Percentiles rank a stretch among this genome's conserved stretches.
phyloP scores from a whole-genome alignment of 2,888 invertebrate genomes.

The Hirtodrosophila confusa region DNA sequence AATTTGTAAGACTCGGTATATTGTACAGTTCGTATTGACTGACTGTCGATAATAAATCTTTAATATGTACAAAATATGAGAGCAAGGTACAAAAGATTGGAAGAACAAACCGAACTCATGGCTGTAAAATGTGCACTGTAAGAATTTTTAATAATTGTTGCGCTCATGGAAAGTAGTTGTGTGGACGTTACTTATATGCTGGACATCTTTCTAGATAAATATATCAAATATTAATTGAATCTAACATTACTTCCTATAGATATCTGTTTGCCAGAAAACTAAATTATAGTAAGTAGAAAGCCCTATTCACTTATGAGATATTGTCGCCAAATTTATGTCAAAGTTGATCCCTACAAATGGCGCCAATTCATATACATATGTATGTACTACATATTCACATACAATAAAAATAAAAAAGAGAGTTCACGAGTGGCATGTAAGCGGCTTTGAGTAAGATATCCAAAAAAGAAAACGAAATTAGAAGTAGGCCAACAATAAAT shows the following conservation, averaged over 20 bases:
- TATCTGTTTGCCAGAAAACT: constrained; percentile 4
- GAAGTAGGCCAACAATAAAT: too few relatives aligned
- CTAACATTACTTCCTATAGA: constrained; percentile 5
- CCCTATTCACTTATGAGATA: constrained; percentile 22
- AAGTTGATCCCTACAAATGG: constrained; percentile 32
- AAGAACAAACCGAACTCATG: constrained; percentile 51
- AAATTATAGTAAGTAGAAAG: not conserved
- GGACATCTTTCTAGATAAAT: constrained; percentile 13
- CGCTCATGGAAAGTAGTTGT: constrained; percentile 13
- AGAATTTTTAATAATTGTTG: constrained; percentile 9
- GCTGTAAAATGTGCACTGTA: constrained; percentile 21
- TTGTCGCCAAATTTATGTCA: constrained; percentile 19
- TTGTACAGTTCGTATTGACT: constrained; percentile 27
- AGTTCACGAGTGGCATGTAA: constrained; percentile 36
- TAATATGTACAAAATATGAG: constrained; percentile 39
- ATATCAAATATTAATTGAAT: constrained; percentile 1
- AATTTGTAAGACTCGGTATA: constrained; percentile 31
- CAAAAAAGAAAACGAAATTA: constrained; percentile 10
- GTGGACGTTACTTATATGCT: constrained; percentile 17
- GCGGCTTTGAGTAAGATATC: constrained; percentile 15
- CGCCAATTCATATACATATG: constrained; percentile 11
- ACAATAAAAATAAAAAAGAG: too few relatives aligned
- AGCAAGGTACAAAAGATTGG: constrained; percentile 42
- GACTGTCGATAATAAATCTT: constrained; percentile 23
- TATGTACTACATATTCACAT: constrained; percentile 1